Conservation (phyloP, 2,113 vertebrate species). For the Recurvirostra avosetta region DNA sequence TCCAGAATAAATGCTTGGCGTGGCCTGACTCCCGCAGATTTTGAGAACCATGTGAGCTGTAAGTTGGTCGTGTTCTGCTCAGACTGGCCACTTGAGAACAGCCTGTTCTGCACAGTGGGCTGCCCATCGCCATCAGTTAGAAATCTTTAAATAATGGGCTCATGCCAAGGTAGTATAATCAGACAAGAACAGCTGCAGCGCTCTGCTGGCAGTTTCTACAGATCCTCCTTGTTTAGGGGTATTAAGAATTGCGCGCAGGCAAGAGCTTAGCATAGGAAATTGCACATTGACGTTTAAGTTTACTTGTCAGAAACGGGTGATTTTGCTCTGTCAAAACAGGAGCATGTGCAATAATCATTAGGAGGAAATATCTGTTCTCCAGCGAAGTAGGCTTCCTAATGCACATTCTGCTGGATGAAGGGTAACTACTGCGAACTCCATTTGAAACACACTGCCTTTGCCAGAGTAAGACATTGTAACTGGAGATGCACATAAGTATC, state of each 20-base stretch:
- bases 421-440: not conserved
- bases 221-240: not conserved
- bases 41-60: not conserved
- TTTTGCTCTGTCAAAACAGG: not conserved
- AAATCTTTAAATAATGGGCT: not conserved
- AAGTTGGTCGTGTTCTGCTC: not conserved
- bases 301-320: not conserved
- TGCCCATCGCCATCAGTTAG: not conserved
- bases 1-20: not conserved
- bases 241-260: not conserved
- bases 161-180: not conserved
- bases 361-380: not conserved
- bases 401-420: not conserved
- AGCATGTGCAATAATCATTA: slow-evolving; percentile 21
- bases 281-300: not conserved
- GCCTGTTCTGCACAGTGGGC: not conserved
- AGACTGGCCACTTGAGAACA: not conserved
- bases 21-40: not conserved
- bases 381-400: not conserved
- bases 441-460: not conserved
- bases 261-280: not conserved
- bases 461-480: not conserved
- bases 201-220: not conserved
- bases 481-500: not conserved
- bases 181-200: not conserved